Conservation (phyloP, 2,888 invertebrate genomes). For the Drosophila parthenogenetica region DNA sequence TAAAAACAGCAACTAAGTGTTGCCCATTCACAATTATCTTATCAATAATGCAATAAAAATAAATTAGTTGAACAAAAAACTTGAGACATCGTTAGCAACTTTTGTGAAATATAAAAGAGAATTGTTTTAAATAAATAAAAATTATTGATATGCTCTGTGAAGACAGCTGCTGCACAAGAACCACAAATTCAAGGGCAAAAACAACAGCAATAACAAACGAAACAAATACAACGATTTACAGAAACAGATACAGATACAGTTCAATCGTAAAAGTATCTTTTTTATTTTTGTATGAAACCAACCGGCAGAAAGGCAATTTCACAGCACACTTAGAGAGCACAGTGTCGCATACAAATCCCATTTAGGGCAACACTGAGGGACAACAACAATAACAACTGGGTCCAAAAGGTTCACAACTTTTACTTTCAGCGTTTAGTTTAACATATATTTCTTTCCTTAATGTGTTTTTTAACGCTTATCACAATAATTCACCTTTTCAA, state of each 20-base stretch:
- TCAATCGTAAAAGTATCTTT: conserved; percentile 13
- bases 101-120: conserved; percentile 8
- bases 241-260: not conserved
- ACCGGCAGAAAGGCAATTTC: conserved; percentile 24
- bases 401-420: conserved; percentile 59
- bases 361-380: conserved; percentile 55
- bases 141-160: not conserved
- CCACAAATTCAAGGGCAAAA: conserved; percentile 28
- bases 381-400: conserved; percentile 37
- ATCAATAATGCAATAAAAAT: conserved; percentile 36
- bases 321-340: conserved; percentile 33
- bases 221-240: conserved; percentile 6
- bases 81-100: not conserved
- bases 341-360: conserved; percentile 26
- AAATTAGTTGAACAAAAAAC: conserved; percentile 10
- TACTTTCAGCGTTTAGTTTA: conserved; percentile 46
- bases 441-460: conserved; percentile 15
- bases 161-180: conserved; percentile 27
- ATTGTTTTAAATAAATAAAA: not conserved
- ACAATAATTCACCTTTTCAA: conserved; percentile 58
- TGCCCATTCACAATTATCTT: conserved; percentile 42
- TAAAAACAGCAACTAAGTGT: conserved; percentile 21
- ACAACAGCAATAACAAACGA: conserved; percentile 1
- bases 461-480: conserved; percentile 29
- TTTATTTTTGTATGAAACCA: not conserved